Base-by-base conservation (phyloP, 2,113 vertebrate species). In the Neotoma lepida region DNA sequence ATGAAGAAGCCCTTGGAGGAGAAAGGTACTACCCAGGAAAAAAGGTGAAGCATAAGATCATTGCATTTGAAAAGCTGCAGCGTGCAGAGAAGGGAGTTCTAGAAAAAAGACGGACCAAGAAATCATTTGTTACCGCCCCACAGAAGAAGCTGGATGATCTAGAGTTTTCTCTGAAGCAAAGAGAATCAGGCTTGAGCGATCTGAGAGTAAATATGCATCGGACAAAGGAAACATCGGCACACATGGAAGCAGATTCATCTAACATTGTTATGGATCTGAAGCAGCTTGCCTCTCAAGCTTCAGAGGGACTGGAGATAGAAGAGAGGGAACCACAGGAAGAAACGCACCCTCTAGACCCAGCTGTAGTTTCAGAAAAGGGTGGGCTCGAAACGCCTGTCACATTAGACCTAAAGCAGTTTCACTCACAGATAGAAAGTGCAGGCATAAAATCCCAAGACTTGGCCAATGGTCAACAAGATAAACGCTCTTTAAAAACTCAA, bases 341-440 rank as follows among this genome's bases (percentile, higher is more conserved):
- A 89, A 3, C 35, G 9, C 63, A 70, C 74, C 78, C 93, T 80
- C 81, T 41, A 96, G 68, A 94, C 30, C 93, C 94, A 33, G 18
- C 64, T 17, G 18, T 80, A 92, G 12, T 71, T 73, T 78, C 94
- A 96, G 95, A 97, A 44, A 89, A 61, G 78, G 61, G 88, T 68
- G 86, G 95, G n/a, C 39, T 39, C 0, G 88, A 88, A 93, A 56
- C 28, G 22, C 90, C 93, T 91, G 61, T 89, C 30, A 86, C 39
- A 66, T 96, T 94, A 93, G 97, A 98, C 89, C 70, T 97, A 56
- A 97, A 96, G 54, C 92, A 96, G 4, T 56, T 95, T 97, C 91
- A 96, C 15, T 74, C 96, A 88, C 92, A 94, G 58, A 41, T 56
- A 89, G 96, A 97, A 94, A 92, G 51, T 39, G 49, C 20, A 92